Conservation (phyloP, 1,140 invertebrate species). For the Prorops nasuta region DNA sequence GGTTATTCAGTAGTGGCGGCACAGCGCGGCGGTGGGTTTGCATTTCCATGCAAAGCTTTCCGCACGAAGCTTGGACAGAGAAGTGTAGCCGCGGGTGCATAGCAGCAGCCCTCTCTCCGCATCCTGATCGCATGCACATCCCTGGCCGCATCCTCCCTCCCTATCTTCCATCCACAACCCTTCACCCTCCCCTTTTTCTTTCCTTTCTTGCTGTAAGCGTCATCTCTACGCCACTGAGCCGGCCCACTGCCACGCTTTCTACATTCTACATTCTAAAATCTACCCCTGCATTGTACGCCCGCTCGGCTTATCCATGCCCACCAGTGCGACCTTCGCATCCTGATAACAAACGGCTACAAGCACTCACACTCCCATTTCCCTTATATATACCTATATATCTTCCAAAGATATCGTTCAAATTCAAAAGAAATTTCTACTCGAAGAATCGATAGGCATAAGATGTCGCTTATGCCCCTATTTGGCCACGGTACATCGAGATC, state of each 20-base stretch:
- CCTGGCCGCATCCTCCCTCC: too few species aligned
- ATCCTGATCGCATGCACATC: too few species aligned
- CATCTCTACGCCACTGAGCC: too few species aligned
- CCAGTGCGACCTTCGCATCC: slow-evolving; percentile 31
- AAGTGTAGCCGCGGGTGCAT: slow-evolving; percentile 44
- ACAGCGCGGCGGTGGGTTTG: slow-evolving; percentile 12
- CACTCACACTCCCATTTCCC: slow-evolving; percentile 9
- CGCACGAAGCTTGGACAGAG: slow-evolving; percentile 35
- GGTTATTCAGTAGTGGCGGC: slow-evolving; percentile 43
- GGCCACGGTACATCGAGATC: too few species aligned
- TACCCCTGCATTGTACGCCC: slow-evolving; percentile 32
- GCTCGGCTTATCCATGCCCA: slow-evolving; percentile 34
- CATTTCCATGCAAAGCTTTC: slow-evolving; percentile 44
- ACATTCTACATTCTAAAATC: slow-evolving; percentile 29
- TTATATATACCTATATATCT: neutral
- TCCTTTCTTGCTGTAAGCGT: neutral
- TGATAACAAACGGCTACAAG: slow-evolving; percentile 34
- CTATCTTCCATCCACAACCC: too few species aligned
- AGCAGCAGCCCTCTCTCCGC: slow-evolving; percentile 29
- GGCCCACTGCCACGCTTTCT: neutral
- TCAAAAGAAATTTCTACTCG: neutral
- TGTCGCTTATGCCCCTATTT: too few species aligned
- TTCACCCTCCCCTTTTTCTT: neutral
- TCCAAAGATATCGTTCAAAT: neutral
- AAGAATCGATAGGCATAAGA: slow-evolving; percentile 2